Conservation (phyloP, 1,140 invertebrate species). For the Proales similis region DNA sequence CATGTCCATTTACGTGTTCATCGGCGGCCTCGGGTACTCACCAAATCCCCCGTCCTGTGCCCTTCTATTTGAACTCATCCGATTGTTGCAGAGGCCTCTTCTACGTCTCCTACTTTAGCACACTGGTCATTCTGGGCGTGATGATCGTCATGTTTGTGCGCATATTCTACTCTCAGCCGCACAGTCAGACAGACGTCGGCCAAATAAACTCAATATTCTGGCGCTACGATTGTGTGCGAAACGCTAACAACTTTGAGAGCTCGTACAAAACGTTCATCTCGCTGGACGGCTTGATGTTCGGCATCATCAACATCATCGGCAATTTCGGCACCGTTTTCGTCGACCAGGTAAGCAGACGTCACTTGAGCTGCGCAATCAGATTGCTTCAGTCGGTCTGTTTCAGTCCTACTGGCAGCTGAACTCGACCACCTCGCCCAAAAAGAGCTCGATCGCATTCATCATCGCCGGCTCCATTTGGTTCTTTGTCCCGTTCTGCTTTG, state of each 20-base stretch:
- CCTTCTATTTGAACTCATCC: background rate
- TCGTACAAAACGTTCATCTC: slow-evolving; percentile 50
- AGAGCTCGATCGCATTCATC: slow-evolving; percentile 51
- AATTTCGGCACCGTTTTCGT: slow-evolving; percentile 54
- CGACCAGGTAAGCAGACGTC: slow-evolving; percentile 53
- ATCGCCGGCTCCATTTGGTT: slow-evolving; percentile 53
- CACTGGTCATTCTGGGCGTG: slow-evolving; percentile 40
- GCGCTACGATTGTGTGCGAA: slow-evolving; percentile 4
- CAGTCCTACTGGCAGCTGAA: slow-evolving; percentile 40
- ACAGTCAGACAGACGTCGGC: background rate
- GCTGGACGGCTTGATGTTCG: slow-evolving; percentile 48
- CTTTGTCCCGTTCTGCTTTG: slow-evolving; percentile 51
- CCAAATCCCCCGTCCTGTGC: too few relatives aligned
- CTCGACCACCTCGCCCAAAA: slow-evolving; percentile 38
- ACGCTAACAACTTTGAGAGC: slow-evolving; percentile 42
- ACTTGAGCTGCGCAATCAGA: slow-evolving; percentile 50
- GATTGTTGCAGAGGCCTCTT: slow-evolving; percentile 40
- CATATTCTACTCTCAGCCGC: slow-evolving; percentile 40
- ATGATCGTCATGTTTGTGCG: slow-evolving; percentile 40
- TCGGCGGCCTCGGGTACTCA: slow-evolving; percentile 29
- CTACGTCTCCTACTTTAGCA: slow-evolving; percentile 43
- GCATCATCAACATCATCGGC: slow-evolving; percentile 49
- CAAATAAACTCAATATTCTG: slow-evolving; percentile 5
- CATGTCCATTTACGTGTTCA: slow-evolving; percentile 25
- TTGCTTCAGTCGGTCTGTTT: background rate